Evolutionary conservation across 2,888 invertebrate genomes (phyloP).

Genomic region (Callosobruchus maculatus): DNA sequence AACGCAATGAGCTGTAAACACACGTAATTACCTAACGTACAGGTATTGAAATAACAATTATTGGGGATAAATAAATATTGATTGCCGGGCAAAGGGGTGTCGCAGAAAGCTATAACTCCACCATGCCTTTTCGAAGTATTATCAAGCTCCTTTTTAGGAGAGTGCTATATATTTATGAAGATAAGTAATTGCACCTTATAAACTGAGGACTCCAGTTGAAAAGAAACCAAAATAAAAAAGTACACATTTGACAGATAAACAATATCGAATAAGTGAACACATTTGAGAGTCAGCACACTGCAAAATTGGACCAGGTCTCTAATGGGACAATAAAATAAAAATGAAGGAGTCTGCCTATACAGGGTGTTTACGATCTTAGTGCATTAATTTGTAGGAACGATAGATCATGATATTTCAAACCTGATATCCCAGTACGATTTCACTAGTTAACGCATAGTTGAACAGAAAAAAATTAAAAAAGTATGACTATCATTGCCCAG

Average conservation of each 20-base stretch:
- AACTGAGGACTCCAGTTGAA: neutral
- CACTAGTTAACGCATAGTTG: too few species aligned
- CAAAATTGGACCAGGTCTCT: too few species aligned
- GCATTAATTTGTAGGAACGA: too few species aligned
- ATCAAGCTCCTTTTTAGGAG: neutral
- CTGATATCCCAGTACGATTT: too few species aligned
- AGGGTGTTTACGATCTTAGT: too few species aligned
- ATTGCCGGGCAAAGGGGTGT: neutral
- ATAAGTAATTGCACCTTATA: neutral
- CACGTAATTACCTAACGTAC: neutral
- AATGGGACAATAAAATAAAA: too few species aligned
- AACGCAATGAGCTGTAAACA: neutral
- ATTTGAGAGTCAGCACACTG: too few species aligned
- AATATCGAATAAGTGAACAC: too few species aligned
- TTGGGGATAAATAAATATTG: neutral
- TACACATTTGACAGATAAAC: neutral
- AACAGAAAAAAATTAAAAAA: too few species aligned
- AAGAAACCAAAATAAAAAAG: neutral
- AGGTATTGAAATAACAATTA: neutral
- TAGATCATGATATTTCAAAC: too few species aligned
- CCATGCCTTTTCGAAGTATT: neutral
- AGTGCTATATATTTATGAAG: neutral
- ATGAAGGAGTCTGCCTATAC: too few species aligned
- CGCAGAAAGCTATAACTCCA: neutral
- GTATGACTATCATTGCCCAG: too few species aligned